These are phyloP conservation scores for Cryptophagus acutangulus DNA, from an alignment of 2,888 invertebrate genomes.

Conservation along the genomic window DNA sequence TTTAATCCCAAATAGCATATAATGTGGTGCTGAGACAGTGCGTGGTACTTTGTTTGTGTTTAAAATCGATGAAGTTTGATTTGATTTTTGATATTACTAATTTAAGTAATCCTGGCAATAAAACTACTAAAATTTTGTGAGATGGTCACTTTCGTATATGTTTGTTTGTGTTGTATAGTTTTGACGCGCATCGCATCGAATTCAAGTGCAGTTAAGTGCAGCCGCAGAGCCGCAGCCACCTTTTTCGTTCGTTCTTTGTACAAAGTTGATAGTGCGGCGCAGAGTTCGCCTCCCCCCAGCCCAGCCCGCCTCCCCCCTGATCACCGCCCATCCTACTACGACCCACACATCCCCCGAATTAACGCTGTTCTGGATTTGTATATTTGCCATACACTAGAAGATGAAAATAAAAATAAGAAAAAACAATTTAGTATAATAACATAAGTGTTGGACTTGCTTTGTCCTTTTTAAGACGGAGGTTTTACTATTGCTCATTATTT, in stretches of 20 bases:
- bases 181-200: conserved; percentile 44
- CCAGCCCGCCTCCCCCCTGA: conserved; percentile 42
- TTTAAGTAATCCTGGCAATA: conserved; percentile 48
- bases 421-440: conserved; percentile 33
- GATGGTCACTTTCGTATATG: conserved; percentile 28
- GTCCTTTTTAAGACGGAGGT: conserved; percentile 46
- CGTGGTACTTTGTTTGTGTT: too few relatives aligned
- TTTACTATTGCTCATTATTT: conserved; percentile 50
- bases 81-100: conserved; percentile 50
- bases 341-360: too few relatives aligned
- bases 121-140: conserved; percentile 44
- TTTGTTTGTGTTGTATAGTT: not conserved
- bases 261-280: conserved; percentile 40
- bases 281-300: conserved; percentile 34
- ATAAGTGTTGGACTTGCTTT: conserved; percentile 40
- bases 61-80: conserved; percentile 45
- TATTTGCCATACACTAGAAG: conserved; percentile 47
- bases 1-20: conserved; percentile 48
- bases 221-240: too few relatives aligned
- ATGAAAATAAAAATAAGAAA: too few relatives aligned
- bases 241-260: conserved; percentile 39
- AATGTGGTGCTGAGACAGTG: conserved; percentile 46
- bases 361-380: conserved; percentile 47
- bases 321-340: too few relatives aligned
- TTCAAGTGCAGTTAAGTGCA: conserved; percentile 48